A percentile compares a stretch with the other conserved stretches of the same genome.
Conservation (phyloP, 1,140 invertebrate genomes). For the Drosophila repleta region DNA sequence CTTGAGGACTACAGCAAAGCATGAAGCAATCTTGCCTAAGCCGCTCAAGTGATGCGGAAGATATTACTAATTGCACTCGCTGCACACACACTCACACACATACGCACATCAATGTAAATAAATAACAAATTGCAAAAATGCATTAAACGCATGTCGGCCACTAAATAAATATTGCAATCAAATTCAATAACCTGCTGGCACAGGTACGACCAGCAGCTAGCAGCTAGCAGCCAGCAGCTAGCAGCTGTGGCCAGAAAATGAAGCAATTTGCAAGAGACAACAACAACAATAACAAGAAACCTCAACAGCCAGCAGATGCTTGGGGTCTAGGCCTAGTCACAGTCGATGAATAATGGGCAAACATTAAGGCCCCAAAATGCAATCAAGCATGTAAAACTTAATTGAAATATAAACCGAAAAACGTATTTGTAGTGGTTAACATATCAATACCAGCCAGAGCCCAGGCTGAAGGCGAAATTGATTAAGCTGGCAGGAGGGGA, state of each 20-base stretch:
- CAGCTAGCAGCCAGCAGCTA: conserved; percentile 22
- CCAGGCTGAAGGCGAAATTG: conserved; percentile 38
- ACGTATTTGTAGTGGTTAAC: conserved; percentile 69
- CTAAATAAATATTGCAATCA: conserved; percentile 76
- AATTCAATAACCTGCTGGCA: conserved; percentile 75
- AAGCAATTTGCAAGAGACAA: conserved; percentile 65
- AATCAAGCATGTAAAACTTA: conserved; percentile 81
- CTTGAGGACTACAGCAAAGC: neutral
- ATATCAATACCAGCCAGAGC: conserved; percentile 56
- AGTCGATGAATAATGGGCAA: conserved; percentile 71
- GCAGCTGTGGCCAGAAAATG: conserved; percentile 46
- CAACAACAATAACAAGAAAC: conserved; percentile 16
- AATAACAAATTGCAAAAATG: conserved; percentile 68
- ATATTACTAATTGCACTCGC: conserved; percentile 51
- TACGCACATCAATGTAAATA: conserved; percentile 36
- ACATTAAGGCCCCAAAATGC: conserved; percentile 75
- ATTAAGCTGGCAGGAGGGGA: conserved; percentile 49
- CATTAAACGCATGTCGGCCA: conserved; percentile 60
- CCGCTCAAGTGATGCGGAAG: conserved; percentile 47
- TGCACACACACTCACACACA: conserved; percentile 15
- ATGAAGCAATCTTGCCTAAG: neutral
- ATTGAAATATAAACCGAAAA: conserved; percentile 81
- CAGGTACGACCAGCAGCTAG: conserved; percentile 1
- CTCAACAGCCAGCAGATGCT: conserved; percentile 10
- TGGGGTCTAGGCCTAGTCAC: conserved; percentile 59